A percentile compares a stretch with the other conserved stretches of the same genome.
These are phyloP conservation scores for Neolamprologus fasciatus DNA, from an alignment of 2,113 vertebrate species.

Conservation along the genomic window DNA sequence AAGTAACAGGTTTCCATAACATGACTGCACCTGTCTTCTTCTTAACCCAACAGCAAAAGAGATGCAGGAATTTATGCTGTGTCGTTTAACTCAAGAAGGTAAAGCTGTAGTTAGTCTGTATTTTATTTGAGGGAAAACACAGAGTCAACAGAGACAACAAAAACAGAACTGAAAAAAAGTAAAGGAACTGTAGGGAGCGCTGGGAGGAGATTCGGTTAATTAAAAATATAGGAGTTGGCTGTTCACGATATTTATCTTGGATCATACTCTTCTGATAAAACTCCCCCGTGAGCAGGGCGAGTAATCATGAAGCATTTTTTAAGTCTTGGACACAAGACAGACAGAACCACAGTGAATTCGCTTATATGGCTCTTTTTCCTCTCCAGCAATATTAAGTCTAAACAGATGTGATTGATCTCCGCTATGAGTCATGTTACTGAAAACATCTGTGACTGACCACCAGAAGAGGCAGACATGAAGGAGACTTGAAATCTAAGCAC, in stretches of 20 bases:
- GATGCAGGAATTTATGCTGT: neutral
- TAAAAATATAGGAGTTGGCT: slow-evolving; percentile 23
- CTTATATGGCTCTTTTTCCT: slow-evolving; percentile 33
- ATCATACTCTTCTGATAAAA: slow-evolving; percentile 1
- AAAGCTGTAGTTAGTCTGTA: neutral
- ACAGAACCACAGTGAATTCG: slow-evolving; percentile 15
- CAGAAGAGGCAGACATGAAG: neutral
- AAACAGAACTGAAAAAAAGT: neutral
- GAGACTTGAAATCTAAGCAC: slow-evolving; percentile 2
- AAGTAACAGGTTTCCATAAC: neutral
- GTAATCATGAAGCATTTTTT: neutral
- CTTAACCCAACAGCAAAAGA: neutral
- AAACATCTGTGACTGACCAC: neutral
- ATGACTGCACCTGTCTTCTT: neutral
- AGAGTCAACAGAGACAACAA: neutral
- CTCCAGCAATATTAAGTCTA: neutral
- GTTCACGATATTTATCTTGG: neutral
- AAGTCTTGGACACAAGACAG: neutral
- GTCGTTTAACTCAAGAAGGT: neutral
- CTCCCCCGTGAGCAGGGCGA: neutral
- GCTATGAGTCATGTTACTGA: neutral
- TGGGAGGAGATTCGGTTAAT: slow-evolving; percentile 10
- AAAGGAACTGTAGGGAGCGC: neutral
- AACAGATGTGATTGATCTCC: neutral
- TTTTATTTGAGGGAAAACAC: neutral